These are phyloP conservation scores for Coracopsis vasa DNA, from an alignment of 2,113 vertebrate species.

Conservation along the genomic window DNA sequence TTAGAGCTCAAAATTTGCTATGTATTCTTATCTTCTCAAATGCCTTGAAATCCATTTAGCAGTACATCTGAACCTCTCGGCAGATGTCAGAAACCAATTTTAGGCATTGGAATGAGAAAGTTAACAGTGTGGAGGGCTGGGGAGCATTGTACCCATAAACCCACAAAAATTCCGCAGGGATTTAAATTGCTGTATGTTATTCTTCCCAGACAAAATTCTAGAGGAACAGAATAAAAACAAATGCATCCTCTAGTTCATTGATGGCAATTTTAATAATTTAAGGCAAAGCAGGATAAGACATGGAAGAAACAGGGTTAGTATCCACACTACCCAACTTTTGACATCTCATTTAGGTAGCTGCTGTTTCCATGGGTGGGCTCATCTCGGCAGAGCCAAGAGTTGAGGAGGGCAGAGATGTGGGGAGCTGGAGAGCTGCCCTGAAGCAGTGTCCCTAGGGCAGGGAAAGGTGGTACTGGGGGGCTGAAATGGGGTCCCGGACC, in stretches of 20 bases:
- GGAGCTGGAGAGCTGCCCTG: not conserved
- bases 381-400: fast-evolving
- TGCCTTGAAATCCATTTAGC: slow-evolving; percentile 47
- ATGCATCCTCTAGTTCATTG: not conserved
- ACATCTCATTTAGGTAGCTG: not conserved
- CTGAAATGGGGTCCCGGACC: not conserved
- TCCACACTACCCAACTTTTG: not conserved
- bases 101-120: slow-evolving; percentile 55
- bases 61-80: slow-evolving; percentile 11
- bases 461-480: fast-evolving
- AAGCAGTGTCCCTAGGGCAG: fast-evolving
- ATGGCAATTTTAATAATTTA: not conserved
- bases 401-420: not conserved
- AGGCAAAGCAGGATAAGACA: not conserved
- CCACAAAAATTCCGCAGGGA: not conserved
- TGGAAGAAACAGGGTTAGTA: not conserved
- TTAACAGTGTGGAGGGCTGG: not conserved
- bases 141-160: not conserved
- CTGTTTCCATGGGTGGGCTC: not conserved
- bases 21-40: slow-evolving; percentile 15
- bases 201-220: slow-evolving; percentile 25
- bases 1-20: not conserved
- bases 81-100: slow-evolving; percentile 62
- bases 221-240: slow-evolving; percentile 4
- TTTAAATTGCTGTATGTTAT: not conserved